Conservation (phyloP, 1,140 invertebrate genomes). For the Drosophila orena region DNA sequence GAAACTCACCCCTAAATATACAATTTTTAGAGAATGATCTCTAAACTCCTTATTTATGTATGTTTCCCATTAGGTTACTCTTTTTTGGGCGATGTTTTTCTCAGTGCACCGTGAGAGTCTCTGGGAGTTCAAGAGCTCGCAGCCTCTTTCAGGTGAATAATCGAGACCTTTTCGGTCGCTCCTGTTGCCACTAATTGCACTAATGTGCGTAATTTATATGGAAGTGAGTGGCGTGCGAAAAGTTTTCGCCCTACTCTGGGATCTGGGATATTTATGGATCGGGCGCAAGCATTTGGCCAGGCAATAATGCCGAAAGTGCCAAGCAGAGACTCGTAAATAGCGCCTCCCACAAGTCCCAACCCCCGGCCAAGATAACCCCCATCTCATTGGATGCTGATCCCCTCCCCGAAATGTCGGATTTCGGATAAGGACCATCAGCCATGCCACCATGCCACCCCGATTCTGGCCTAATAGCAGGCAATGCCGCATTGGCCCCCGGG, state of each 20-base stretch:
- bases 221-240: slow-evolving; percentile 69
- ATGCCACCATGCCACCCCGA: slow-evolving; percentile 1
- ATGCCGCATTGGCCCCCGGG: slow-evolving; percentile 74
- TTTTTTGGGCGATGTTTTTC: neutral
- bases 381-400: slow-evolving; percentile 35
- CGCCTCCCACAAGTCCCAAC: slow-evolving; percentile 22
- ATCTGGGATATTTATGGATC: slow-evolving; percentile 54
- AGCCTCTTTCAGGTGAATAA: slow-evolving; percentile 66
- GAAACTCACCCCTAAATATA: no score
- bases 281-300: slow-evolving; percentile 47
- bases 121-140: slow-evolving; percentile 20
- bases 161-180: slow-evolving; percentile 36
- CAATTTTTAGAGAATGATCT: no score
- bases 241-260: slow-evolving; percentile 42
- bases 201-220: slow-evolving; percentile 80
- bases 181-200: slow-evolving; percentile 71
- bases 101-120: slow-evolving; percentile 32
- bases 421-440: slow-evolving; percentile 48
- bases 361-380: slow-evolving; percentile 11
- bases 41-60: no score
- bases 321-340: slow-evolving; percentile 82
- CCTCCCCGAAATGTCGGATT: slow-evolving; percentile 31
- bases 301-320: slow-evolving; percentile 80
- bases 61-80: no score
- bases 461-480: slow-evolving; percentile 66